Conservation (phyloP, 30 jellyfish, hydroid and myxozoan species). For the Catostylus mosaicus region DNA sequence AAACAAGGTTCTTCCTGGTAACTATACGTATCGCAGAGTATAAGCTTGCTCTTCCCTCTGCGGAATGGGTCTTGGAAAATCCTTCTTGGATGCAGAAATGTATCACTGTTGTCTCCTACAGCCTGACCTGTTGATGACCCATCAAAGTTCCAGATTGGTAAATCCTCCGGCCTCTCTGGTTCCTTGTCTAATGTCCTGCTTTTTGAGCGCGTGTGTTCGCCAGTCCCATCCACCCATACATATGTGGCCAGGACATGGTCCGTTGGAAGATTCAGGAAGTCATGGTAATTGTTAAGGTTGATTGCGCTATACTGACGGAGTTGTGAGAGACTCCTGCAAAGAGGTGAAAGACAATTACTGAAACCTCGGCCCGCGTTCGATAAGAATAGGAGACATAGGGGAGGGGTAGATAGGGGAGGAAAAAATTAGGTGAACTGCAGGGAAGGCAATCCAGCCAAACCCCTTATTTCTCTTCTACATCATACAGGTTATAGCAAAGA, state of each 20-base stretch:
- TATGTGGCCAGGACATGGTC: constrained; percentile 69
- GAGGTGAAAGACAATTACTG: no score
- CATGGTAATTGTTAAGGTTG: constrained; percentile 54
- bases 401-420: no score
- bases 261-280: constrained; percentile 78
- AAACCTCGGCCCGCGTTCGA: no score
- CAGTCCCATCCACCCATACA: constrained; percentile 94
- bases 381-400: no score
- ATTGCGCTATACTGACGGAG: constrained; percentile 38
- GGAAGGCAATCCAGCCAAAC: no score
- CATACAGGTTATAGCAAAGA: no score
- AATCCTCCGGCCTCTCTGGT: constrained; percentile 73
- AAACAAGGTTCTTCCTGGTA: constrained; percentile 81
- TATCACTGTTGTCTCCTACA: constrained; percentile 85
- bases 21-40: constrained; percentile 87
- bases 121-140: constrained; percentile 99
- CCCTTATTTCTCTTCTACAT: no score
- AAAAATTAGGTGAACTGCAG: no score
- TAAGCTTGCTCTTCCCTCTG: constrained; percentile 76
- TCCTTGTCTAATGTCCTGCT: constrained; percentile 82
- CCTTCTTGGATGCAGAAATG: constrained; percentile 83
- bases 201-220: constrained; percentile 83
- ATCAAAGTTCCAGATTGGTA: constrained; percentile 94
- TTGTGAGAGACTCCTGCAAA: not conserved
- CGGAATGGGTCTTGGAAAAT: constrained; percentile 92